Evolutionary conservation across 2,797 vertebrate species (phyloP).

Genomic region (Microtus obscurus): DNA sequence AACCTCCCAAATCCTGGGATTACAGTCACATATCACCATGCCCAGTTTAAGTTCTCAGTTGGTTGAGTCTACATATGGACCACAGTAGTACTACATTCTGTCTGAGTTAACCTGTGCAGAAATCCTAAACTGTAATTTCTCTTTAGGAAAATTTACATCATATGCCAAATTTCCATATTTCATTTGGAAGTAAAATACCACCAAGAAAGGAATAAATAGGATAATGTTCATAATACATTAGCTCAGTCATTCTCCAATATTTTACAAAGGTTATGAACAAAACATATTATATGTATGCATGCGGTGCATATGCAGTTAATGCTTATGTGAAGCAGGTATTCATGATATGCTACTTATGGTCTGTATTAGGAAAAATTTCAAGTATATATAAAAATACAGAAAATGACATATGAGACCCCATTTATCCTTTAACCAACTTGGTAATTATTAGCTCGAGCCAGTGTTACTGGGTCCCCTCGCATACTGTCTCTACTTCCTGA

Average conservation of each 20-base stretch:
- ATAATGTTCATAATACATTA: neutral
- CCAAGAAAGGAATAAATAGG: neutral
- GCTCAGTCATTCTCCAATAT: neutral
- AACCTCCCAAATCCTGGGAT: neutral
- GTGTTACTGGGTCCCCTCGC: neutral
- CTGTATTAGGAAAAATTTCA: constrained; percentile 1
- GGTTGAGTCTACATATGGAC: neutral
- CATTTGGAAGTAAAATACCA: neutral
- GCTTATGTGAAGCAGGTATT: neutral
- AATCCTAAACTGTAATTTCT: neutral
- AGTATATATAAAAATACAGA: constrained; percentile 22
- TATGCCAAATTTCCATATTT: neutral
- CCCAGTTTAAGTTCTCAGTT: neutral
- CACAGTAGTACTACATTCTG: neutral
- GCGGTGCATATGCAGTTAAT: neutral
- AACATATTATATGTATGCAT: neutral
- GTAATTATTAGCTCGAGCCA: neutral
- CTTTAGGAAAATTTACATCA: constrained; percentile 51
- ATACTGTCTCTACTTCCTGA: neutral
- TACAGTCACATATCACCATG: neutral
- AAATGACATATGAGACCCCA: neutral
- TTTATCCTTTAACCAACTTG: neutral
- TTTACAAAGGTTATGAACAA: constrained; percentile 13
- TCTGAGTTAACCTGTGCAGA: neutral
- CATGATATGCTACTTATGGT: neutral